These are phyloP conservation scores for Drosophila barbarae DNA, from an alignment of 2,888 invertebrate species.

Conservation along the genomic window DNA sequence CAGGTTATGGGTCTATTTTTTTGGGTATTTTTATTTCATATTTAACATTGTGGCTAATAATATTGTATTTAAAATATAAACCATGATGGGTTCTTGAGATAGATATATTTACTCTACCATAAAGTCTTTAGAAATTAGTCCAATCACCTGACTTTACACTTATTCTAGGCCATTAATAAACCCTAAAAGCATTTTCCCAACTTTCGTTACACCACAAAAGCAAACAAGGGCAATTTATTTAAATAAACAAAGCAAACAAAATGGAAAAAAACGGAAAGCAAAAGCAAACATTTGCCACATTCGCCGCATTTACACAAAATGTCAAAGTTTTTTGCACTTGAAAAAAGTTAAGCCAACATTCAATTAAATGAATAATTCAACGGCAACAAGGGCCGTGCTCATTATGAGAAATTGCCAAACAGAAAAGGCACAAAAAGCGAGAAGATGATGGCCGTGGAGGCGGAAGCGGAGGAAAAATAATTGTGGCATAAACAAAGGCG, in stretches of 20 bases:
- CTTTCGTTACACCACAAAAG: conserved; percentile 21
- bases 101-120: neutral
- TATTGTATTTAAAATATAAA: neutral
- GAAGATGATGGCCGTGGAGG: conserved; percentile 25
- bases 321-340: conserved; percentile 78
- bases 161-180: conserved; percentile 9
- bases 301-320: conserved; percentile 58
- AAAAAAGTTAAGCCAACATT: conserved; percentile 50
- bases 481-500: conserved; percentile 73
- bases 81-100: too few species aligned
- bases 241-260: conserved; percentile 33
- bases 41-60: neutral
- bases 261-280: conserved; percentile 33
- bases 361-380: conserved; percentile 51
- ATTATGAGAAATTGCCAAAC: conserved; percentile 71
- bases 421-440: conserved; percentile 42
- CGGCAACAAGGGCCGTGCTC: conserved; percentile 50
- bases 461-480: conserved; percentile 41
- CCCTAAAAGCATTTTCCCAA: conserved; percentile 21
- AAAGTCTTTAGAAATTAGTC: too few species aligned
- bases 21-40: neutral
- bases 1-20: neutral
- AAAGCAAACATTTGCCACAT: conserved; percentile 66
- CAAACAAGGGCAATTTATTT: conserved; percentile 36
- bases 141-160: conserved; percentile 6